A percentile compares a stretch with the other conserved stretches of the same genome.
Conservation (phyloP, 2,797 vertebrate species). For the Melanotaenia pygmaea region DNA sequence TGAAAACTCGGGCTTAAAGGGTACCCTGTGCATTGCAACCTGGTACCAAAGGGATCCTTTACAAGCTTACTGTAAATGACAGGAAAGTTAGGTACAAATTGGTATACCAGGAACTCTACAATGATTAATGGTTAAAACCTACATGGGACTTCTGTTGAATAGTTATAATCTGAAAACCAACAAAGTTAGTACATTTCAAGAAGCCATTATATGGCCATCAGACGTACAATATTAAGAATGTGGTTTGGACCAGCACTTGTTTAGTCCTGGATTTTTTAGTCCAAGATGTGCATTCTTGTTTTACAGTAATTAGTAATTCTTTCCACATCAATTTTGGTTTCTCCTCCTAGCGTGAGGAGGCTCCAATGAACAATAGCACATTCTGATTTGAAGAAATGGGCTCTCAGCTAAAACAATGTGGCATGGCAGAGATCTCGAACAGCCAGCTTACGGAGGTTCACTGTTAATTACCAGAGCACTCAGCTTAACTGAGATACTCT, state of each 20-base stretch:
- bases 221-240: not conserved
- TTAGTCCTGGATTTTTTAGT: not conserved
- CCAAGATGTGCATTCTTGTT: conserved; percentile 1
- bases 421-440: conserved; percentile 55
- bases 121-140: not conserved
- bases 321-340: conserved; percentile 11
- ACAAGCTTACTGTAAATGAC: not conserved
- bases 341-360: conserved; percentile 7
- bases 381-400: conserved; percentile 35
- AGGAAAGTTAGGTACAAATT: not conserved
- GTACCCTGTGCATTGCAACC: not conserved
- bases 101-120: not conserved
- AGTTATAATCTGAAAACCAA: conserved; percentile 1
- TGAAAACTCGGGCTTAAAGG: not conserved
- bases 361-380: conserved; percentile 36
- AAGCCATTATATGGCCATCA: not conserved
- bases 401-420: conserved; percentile 62
- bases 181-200: not conserved
- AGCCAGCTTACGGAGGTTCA: conserved; percentile 64
- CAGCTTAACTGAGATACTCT: conserved; percentile 66
- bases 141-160: not conserved
- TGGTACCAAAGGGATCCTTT: not conserved
- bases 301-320: conserved; percentile 18
- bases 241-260: not conserved
- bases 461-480: conserved; percentile 77